Conservation (phyloP, 2,113 vertebrate genomes). For the Rutilus rutilus region DNA sequence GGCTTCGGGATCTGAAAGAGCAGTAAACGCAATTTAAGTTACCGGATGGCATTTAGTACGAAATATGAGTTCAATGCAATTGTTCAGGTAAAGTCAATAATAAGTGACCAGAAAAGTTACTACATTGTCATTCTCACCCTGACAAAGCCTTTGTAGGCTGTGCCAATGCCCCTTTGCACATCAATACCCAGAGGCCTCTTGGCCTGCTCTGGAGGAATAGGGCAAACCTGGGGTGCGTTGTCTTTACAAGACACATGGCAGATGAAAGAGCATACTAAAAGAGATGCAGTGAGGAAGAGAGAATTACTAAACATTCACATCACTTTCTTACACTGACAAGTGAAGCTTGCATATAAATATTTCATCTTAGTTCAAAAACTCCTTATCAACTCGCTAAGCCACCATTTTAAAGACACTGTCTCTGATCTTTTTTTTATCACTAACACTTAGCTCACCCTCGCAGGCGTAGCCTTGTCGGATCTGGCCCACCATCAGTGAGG, state of each 20-base stretch:
- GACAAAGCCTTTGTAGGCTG: slow-evolving; percentile 95
- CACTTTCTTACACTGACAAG: neutral
- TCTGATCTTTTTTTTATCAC: neutral
- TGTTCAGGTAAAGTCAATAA: neutral
- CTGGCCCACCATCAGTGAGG: slow-evolving; percentile 96
- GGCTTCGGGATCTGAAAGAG: slow-evolving; percentile 90
- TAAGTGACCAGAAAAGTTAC: neutral
- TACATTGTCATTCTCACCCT: slow-evolving; percentile 77
- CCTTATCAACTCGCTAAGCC: neutral
- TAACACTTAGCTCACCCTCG: slow-evolving; percentile 81
- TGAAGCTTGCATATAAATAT: neutral
- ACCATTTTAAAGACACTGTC: neutral
- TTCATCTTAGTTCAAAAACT: neutral
- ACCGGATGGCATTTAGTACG: neutral
- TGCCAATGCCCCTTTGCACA: slow-evolving; percentile 95
- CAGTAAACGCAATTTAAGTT: neutral
- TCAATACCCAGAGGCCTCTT: slow-evolving; percentile 95
- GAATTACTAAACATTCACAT: neutral
- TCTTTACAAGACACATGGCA: slow-evolving; percentile 95
- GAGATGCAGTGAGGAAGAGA: slow-evolving; percentile 48
- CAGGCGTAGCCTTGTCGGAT: slow-evolving; percentile 93
- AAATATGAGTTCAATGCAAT: neutral
- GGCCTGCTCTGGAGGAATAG: slow-evolving; percentile 92
- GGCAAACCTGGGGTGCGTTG: slow-evolving; percentile 91
- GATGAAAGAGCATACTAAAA: slow-evolving; percentile 92